Evolutionary conservation across 64 coral and sea anemone genomes (phyloP).

Genomic region (Hydrozoanthus tunicans): DNA sequence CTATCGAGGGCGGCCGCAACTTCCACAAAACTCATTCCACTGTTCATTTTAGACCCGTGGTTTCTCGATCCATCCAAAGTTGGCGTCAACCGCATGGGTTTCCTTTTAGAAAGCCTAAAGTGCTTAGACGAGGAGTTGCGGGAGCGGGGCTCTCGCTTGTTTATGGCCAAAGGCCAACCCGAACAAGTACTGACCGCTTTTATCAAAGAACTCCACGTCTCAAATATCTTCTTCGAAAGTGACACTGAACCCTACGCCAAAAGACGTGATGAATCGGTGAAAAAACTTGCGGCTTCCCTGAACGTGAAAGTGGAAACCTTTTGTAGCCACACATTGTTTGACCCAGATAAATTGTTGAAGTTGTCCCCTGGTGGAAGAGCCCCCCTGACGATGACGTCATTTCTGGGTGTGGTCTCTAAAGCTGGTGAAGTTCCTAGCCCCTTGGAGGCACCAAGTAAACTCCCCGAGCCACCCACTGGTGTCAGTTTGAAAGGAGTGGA

Average conservation of each 20-base stretch:
- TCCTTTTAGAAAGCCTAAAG: slow-evolving; percentile 62
- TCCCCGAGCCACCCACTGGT: not conserved
- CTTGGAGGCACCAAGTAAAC: slow-evolving; percentile 7
- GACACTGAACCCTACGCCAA: slow-evolving; percentile 71
- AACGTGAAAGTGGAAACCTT: slow-evolving; percentile 64
- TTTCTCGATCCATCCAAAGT: slow-evolving; percentile 58
- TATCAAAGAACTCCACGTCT: slow-evolving; percentile 54
- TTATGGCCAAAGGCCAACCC: slow-evolving; percentile 59
- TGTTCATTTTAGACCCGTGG: slow-evolving; percentile 64
- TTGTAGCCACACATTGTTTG: slow-evolving; percentile 67
- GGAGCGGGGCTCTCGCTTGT: slow-evolving; percentile 63
- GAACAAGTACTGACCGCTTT: slow-evolving; percentile 62
- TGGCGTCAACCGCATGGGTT: slow-evolving; percentile 75
- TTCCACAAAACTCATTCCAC: slow-evolving; percentile 64
- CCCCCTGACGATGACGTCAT: slow-evolving; percentile 5
- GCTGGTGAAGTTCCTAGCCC: slow-evolving; percentile 14
- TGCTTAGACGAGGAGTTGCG: slow-evolving; percentile 60
- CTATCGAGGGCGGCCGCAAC: slow-evolving; percentile 46
- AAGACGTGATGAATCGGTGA: slow-evolving; percentile 56
- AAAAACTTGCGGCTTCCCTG: slow-evolving; percentile 50
- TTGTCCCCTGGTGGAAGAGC: not conserved
- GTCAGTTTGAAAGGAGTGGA: not conserved
- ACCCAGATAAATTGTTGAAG: slow-evolving; percentile 60
- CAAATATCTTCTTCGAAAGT: slow-evolving; percentile 66
- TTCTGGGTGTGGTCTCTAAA: slow-evolving; percentile 1